Base-by-base conservation (phyloP, 2,113 vertebrate species). In the Phyllopteryx taeniolatus region DNA sequence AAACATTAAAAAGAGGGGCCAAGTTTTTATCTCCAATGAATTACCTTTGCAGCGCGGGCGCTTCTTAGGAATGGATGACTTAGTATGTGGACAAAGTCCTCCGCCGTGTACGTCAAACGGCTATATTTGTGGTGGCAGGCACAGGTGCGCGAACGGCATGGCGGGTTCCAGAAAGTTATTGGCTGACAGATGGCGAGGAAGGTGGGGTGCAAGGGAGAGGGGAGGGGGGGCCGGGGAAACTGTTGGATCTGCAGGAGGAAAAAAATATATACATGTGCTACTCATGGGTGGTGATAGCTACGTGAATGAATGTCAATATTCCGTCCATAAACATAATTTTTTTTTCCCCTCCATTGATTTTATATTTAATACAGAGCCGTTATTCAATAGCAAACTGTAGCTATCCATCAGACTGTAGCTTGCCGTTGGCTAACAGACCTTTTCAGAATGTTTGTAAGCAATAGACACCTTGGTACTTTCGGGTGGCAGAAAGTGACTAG, bases 101-200 rank as follows among this genome's bases (percentile, higher is more conserved):
- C 44, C 59, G 17, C 59, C 77, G 76, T 49, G 2, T 86, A 83
- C 68, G 77, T 88, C 82, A 88, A 72, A 88, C 79, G 66, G 84
- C 88, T 90, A 88, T 88, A 91, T 93, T 84, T 88, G 79, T 89
- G 84, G 85, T 90, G 90, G 89, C 91, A 91, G 85, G 88, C 87
- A 88, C 91, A 93, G 89, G 90, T 92, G 92, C 83, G 56, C 72
- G 70, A 83, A 83, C 84, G 78, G 82, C 81, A 81, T 85, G 90
- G 83, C 74, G 51, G 85, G 83, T 85, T 89, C 82, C 87, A 83
- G 89, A 86, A 89, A 90, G 90, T 92, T 91, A 91, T 89, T 86
- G 87, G 86, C 85, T 82, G 74, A 89, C 92, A 93, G 92, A 93
- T 93, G 92, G 92, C 87, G 77, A 70, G 71, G 87, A 86, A 88